Evolutionary conservation across 2,113 vertebrate genomes (phyloP).

Genomic region (Zosterops japonicus): DNA sequence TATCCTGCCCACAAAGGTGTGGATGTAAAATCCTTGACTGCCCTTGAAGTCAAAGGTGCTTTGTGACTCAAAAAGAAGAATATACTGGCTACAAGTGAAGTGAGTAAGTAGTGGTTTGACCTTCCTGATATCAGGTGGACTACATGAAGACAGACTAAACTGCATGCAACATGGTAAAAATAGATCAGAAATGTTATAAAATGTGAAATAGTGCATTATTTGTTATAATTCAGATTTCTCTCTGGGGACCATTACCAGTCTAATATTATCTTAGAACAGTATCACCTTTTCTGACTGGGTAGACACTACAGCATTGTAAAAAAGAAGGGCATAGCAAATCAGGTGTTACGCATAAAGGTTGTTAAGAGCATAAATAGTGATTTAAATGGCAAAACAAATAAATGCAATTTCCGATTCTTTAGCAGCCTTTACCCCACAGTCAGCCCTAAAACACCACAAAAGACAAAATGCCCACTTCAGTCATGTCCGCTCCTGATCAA

Average conservation of each 20-base stretch:
- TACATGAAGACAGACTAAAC: constrained; percentile 54
- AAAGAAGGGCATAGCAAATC: background rate
- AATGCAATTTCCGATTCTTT: background rate
- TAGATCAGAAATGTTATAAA: constrained; percentile 42
- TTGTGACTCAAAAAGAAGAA: constrained; percentile 66
- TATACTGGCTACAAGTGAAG: constrained; percentile 46
- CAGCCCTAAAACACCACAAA: constrained; percentile 54
- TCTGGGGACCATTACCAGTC: background rate
- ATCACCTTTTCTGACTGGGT: background rate
- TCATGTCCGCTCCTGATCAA: constrained; percentile 67
- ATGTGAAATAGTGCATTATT: background rate
- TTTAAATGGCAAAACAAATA: constrained; percentile 44
- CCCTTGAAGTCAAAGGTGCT: constrained; percentile 71
- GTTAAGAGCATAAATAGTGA: background rate
- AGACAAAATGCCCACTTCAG: constrained; percentile 69
- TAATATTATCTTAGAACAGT: background rate
- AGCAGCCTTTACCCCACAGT: background rate
- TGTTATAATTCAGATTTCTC: constrained; percentile 50
- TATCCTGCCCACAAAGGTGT: constrained; percentile 38
- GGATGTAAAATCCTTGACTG: constrained; percentile 55
- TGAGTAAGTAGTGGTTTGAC: constrained; percentile 67
- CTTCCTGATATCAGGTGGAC: constrained; percentile 47
- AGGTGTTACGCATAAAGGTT: background rate
- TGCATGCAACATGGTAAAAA: constrained; percentile 30
- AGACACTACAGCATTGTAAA: background rate